Base-by-base conservation (phyloP, 2,888 invertebrate species). In the Orthosia gothica region DNA sequence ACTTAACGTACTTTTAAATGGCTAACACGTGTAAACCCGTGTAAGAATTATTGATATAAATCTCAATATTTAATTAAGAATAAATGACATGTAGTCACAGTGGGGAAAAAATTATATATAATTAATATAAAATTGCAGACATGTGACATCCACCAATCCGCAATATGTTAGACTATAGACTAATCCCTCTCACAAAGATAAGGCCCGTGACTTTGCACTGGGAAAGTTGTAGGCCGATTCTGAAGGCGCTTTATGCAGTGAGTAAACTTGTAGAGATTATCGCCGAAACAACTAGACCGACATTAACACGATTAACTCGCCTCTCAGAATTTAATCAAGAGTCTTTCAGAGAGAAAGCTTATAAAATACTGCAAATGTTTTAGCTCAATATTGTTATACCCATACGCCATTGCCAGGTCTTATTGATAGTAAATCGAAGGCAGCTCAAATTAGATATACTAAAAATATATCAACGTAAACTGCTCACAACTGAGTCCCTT, bases 401-500 rank as follows among this genome's bases (percentile, higher is more conserved):
- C 40, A 40, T 52, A 50, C 26, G 52, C 65, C 49, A n/a, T 57
- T 70, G 5, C 52, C 3, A n/a, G n/a, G 20, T 18, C 12, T 55
- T 58, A 68, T 68, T 75, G 45, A 54, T 64, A 71, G 66, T 82
- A 78, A 82, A 78, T 80, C n/a, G 54, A 4, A 32, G 23, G 23
- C n/a, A 49, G 45, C 63, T 78, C 55, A 55, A 80, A 77, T 71
- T 71, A 26, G 26, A 59, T 47, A 59, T 62, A 61, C 72, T 64
- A 55, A 80, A 82, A 63, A 66, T 76, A 70, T 59, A 82, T 82
- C 26, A 68, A 20, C 40, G 72, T 55, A 32, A 67, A 68, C 49
- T 47, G 58, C 20, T 49, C 18, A 40, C 40, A 40, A 40, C 40
- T 40, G 40, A 13, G 47, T 59, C 63, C 54, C 59, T 65, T 64